Conservation (phyloP, 2,113 vertebrate species). For the Notothenia coriiceps region DNA sequence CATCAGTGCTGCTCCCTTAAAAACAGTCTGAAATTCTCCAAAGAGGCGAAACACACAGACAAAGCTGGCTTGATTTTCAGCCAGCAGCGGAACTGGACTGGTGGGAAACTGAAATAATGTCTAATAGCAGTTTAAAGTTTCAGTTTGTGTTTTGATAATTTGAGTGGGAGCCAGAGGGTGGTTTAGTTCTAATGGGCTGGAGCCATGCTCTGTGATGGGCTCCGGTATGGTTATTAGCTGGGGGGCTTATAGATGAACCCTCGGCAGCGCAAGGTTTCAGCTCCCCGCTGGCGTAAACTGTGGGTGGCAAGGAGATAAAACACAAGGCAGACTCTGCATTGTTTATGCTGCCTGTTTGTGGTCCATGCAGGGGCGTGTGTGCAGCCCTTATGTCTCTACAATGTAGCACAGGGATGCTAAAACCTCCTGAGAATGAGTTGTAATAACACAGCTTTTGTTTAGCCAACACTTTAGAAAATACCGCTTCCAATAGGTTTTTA, state of each 20-base stretch:
- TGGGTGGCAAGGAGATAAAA: slow-evolving; percentile 84
- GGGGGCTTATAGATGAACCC: slow-evolving; percentile 62
- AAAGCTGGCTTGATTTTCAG: slow-evolving; percentile 55
- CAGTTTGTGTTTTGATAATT: slow-evolving; percentile 75
- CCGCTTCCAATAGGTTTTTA: not conserved
- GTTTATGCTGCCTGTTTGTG: slow-evolving; percentile 82
- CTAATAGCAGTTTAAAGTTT: slow-evolving; percentile 75
- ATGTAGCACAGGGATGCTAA: slow-evolving; percentile 48
- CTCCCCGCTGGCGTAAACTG: slow-evolving; percentile 73
- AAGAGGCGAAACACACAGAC: slow-evolving; percentile 30
- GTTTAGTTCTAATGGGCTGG: slow-evolving; percentile 52
- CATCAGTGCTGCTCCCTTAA: slow-evolving; percentile 59
- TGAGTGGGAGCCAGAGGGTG: slow-evolving; percentile 68
- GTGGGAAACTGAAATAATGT: slow-evolving; percentile 66
- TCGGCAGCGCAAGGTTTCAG: slow-evolving; percentile 71
- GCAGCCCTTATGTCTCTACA: slow-evolving; percentile 61
- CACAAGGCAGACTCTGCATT: slow-evolving; percentile 57
- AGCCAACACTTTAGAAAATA: slow-evolving; percentile 25
- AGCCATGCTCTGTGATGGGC: slow-evolving; percentile 64
- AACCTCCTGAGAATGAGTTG: slow-evolving; percentile 48
- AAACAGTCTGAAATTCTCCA: slow-evolving; percentile 60
- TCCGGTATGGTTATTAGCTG: slow-evolving; percentile 65
- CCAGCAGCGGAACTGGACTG: slow-evolving; percentile 48
- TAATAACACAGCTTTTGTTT: slow-evolving; percentile 47
- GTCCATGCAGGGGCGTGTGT: slow-evolving; percentile 56